phyloP scores from a whole-genome alignment of 2,888 invertebrate genomes.

The Uloborus plumipes region DNA sequence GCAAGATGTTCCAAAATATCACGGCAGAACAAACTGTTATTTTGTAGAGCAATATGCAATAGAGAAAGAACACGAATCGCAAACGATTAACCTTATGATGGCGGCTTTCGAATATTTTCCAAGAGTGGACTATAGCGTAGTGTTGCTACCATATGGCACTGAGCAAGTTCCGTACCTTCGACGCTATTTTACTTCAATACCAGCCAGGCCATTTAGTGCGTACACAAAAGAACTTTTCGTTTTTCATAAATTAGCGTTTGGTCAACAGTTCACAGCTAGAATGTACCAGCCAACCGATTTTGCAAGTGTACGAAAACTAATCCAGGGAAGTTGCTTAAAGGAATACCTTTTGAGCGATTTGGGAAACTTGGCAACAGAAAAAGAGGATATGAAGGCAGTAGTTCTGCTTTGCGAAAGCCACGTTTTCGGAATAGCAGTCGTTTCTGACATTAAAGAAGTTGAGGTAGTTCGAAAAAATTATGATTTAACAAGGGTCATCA shows the following conservation, averaged over 20 bases:
- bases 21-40: conserved; percentile 28
- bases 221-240: conserved; percentile 54
- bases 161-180: conserved; percentile 29
- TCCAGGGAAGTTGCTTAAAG: conserved; percentile 40
- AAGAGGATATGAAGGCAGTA: conserved; percentile 4
- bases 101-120: conserved; percentile 46
- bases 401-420: conserved; percentile 15
- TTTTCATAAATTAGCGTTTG: conserved; percentile 33
- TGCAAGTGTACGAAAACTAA: conserved; percentile 10
- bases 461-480: conserved; percentile 30
- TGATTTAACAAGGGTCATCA: conserved; percentile 15
- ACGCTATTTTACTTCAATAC: conserved; percentile 30
- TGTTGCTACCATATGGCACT: conserved; percentile 48
- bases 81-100: conserved; percentile 24
- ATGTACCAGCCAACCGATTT: conserved; percentile 9
- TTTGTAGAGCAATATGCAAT: conserved; percentile 50
- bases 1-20: conserved; percentile 23
- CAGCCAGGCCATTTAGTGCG: conserved; percentile 30
- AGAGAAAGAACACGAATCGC: conserved; percentile 42
- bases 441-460: conserved; percentile 3
- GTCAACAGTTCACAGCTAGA: conserved; percentile 7
- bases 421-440: conserved; percentile 31
- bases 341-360: conserved; percentile 35
- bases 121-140: conserved; percentile 30
- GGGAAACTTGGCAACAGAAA: neutral